Evolutionary conservation across 2,797 vertebrate genomes (phyloP), one percentile per base, ranked within the genome.

Genomic region (Salmo trutta): DNA sequence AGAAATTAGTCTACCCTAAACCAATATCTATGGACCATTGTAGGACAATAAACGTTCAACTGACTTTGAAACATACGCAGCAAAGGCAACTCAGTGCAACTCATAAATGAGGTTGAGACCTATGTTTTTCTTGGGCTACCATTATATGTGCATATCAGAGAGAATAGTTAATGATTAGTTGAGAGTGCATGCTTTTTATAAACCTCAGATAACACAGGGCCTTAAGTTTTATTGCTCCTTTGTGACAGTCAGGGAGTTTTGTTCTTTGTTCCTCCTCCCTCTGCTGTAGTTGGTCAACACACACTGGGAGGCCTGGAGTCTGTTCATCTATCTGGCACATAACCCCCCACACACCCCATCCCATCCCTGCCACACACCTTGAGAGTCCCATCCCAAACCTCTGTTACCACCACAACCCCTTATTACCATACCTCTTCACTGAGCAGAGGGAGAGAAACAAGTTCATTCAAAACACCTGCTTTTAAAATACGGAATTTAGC

Each of bases 161-260:
- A 36, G 53, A 77, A 53, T 6, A 52, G 80, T 91, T 89, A 91
- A 92, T 91, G 73, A 91, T 91, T 91, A 83, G 83, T 74, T 71
- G 4, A 72, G 29, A 27, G 69, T 17, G 16, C 65, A 33, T 41
- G 70, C 36, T 71, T 87, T 88, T 79, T 82, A 85, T 79, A 71
- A 81, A 74, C 71, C 64, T 71, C 27, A 78, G 75, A 59, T 80
- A 74, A 77, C 51, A 83, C 62, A 85, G 73, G 69, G 66, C 59
- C 69, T 79, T 70, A 12, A 33, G 27, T 81, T 81, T 79, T 83
- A 85, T 79, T 81, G 71, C 67, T n/a, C 17, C 65, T 79, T 83
- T 73, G 81, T 81, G 72, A 68, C 24, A 69, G 31, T 77, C 77
- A 56, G 62, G 79, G 67, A 59, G 74, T 52, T 74, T 27, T 76